phyloP scores from a whole-genome alignment of 2,888 invertebrate genomes.

The Acanthosepion lycidas region DNA sequence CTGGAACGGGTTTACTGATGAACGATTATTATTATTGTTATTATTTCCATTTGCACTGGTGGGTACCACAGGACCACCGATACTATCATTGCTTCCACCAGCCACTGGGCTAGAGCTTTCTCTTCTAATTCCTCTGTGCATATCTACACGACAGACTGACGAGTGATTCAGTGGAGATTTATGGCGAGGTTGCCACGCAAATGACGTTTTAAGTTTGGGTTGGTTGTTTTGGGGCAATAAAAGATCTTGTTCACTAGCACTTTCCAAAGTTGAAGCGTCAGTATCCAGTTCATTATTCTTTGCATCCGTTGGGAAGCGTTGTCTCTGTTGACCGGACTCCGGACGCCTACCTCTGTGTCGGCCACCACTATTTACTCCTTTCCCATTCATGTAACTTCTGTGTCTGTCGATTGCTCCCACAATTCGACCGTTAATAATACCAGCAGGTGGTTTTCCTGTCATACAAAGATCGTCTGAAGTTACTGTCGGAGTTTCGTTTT shows the following conservation, averaged over 20 bases:
- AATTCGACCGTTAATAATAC: slow-evolving; percentile 1
- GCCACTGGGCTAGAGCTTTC: not conserved
- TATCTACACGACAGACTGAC: not conserved
- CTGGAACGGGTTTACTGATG: slow-evolving; percentile 63
- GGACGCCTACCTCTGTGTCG: not conserved
- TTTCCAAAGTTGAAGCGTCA: not conserved
- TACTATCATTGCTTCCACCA: slow-evolving; percentile 35
- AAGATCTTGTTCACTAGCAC: not conserved
- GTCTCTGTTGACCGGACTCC: not conserved
- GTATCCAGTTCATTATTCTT: too few species aligned
- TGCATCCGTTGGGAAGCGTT: not conserved
- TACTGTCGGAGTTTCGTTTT: not conserved
- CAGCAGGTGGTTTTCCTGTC: slow-evolving; percentile 33
- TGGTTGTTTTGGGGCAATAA: not conserved
- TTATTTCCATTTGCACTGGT: slow-evolving; percentile 11
- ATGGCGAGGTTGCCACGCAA: slow-evolving; percentile 49
- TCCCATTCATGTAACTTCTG: not conserved
- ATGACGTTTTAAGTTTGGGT: slow-evolving; percentile 44
- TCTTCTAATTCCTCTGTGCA: not conserved
- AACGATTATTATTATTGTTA: slow-evolving; percentile 48
- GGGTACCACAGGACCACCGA: slow-evolving; percentile 34
- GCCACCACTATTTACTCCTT: not conserved
- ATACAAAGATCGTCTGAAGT: not conserved
- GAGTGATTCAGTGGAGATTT: slow-evolving; percentile 45
- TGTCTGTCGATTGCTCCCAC: not conserved